phyloP scores from a whole-genome alignment of 2,888 invertebrate species.

The Corbicula japonica region DNA sequence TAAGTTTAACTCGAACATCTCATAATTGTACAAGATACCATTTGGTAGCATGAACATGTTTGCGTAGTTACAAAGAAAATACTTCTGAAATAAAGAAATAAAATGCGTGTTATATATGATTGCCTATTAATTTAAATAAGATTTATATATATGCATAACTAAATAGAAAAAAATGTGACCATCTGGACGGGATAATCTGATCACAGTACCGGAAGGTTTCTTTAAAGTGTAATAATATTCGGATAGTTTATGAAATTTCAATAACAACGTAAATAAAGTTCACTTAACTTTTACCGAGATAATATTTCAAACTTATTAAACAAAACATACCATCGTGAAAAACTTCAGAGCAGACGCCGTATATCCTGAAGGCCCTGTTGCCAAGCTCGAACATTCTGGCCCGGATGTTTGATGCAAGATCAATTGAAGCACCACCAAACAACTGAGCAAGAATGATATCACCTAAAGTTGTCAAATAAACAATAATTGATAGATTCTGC shows the following conservation, averaged over 20 bases:
- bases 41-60: too few species aligned
- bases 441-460: conserved; percentile 6
- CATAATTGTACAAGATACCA: too few species aligned
- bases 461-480: not conserved
- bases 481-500: not conserved
- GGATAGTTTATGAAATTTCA: not conserved
- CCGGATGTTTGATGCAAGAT: conserved; percentile 6
- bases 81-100: too few species aligned
- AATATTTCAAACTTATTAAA: not conserved
- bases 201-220: not conserved
- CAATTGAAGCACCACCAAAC: not conserved
- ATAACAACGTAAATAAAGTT: not conserved
- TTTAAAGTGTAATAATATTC: not conserved
- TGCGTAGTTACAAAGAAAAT: too few species aligned
- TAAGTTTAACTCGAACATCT: too few species aligned
- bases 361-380: not conserved
- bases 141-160: not conserved
- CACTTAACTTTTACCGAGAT: not conserved
- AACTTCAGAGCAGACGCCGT: not conserved
- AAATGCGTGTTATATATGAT: too few species aligned
- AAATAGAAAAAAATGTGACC: not conserved
- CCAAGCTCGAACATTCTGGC: not conserved
- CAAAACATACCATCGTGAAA: not conserved
- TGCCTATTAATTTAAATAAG: too few species aligned
- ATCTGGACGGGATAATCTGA: not conserved